Conservation (phyloP, 2,113 vertebrate species). For the Thermophis baileyi region DNA sequence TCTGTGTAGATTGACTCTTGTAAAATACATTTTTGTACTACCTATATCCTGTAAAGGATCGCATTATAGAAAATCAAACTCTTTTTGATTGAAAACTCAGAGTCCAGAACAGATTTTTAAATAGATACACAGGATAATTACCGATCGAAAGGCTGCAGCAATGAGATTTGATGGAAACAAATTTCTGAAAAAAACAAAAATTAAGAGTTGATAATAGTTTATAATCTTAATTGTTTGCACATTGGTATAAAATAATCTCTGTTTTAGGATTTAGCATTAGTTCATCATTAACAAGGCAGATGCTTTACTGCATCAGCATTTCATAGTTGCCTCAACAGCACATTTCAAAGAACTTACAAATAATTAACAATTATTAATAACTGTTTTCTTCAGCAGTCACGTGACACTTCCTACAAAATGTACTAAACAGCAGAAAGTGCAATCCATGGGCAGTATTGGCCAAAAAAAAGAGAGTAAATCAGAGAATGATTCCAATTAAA, state of each 20-base stretch:
- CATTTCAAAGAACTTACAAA: neutral
- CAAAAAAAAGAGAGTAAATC: neutral
- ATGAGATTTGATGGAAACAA: conserved; percentile 94
- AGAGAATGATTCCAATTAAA: neutral
- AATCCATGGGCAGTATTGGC: neutral
- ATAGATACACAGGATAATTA: conserved; percentile 48
- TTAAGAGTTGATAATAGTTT: neutral
- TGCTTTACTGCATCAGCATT: neutral
- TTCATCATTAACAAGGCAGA: neutral
- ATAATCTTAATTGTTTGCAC: neutral
- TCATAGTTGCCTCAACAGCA: neutral
- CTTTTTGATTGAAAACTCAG: neutral
- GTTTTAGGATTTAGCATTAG: conserved; percentile 1
- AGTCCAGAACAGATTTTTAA: neutral
- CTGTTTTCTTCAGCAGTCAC: neutral
- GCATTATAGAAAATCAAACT: neutral
- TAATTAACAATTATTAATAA: neutral
- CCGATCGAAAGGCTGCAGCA: conserved; percentile 87
- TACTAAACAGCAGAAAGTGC: neutral
- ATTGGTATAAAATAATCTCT: neutral
- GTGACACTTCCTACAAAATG: neutral
- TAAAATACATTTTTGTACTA: neutral
- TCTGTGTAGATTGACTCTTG: neutral
- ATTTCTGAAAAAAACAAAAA: conserved; percentile 77
- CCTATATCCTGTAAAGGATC: neutral